Percentiles rank a stretch among this genome's conserved stretches.
Evolutionary conservation across 2,888 invertebrate genomes (phyloP).

Genomic region (Drosophila suboccidentalis): DNA sequence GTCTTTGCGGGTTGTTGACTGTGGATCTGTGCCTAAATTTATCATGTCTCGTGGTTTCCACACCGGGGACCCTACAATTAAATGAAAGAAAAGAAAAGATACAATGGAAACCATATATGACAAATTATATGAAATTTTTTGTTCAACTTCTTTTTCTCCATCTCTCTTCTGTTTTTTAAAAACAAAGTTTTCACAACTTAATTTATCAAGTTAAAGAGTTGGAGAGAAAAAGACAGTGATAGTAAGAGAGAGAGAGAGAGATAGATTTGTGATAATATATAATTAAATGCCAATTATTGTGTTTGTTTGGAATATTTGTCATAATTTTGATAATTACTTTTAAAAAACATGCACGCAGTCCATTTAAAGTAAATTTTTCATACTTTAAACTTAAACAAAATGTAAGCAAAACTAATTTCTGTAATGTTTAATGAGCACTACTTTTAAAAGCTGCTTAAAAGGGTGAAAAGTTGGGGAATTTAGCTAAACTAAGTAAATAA

Average conservation of each 20-base stretch:
- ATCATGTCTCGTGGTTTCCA: constrained; percentile 98
- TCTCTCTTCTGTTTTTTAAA: neutral
- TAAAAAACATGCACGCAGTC: constrained; percentile 58
- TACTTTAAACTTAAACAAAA: constrained; percentile 60
- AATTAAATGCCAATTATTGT: constrained; percentile 25
- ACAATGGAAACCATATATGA: constrained; percentile 86
- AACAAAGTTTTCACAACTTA: constrained; percentile 49
- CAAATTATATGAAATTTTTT: constrained; percentile 79
- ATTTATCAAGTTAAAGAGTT: constrained; percentile 37
- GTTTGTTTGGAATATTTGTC: constrained; percentile 10
- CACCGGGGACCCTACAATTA: constrained; percentile 97
- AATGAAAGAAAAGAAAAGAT: constrained; percentile 86
- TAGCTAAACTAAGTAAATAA: constrained; percentile 45
- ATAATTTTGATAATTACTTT: no score
- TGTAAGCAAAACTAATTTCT: constrained; percentile 65
- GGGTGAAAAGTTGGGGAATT: neutral
- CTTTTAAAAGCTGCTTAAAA: constrained; percentile 45
- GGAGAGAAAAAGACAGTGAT: constrained; percentile 5
- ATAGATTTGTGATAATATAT: constrained; percentile 37
- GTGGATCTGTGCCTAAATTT: constrained; percentile 87
- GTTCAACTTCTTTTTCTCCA: constrained; percentile 22
- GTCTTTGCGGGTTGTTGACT: constrained; percentile 86
- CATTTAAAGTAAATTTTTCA: constrained; percentile 29
- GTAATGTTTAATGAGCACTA: constrained; percentile 68
- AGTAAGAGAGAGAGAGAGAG: constrained; percentile 4